A percentile compares a stretch with the other conserved stretches of the same genome.
Evolutionary conservation across 1,140 invertebrate genomes (phyloP).

Genomic region (Pseudomyrmex pallidus): DNA sequence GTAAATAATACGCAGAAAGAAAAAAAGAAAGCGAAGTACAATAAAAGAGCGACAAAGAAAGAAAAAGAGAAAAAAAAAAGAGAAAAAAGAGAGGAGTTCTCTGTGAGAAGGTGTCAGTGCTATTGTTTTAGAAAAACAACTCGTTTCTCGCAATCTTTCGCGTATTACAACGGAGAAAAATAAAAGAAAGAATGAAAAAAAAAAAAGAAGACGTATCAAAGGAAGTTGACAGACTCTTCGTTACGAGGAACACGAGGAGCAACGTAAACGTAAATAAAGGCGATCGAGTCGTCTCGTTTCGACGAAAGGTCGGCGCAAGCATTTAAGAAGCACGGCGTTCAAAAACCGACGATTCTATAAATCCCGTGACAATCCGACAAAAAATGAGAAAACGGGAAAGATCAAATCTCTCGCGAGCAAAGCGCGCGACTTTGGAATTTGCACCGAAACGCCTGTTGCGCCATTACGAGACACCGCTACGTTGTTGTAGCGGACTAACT

Average conservation of each 20-base stretch:
- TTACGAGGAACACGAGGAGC: neutral
- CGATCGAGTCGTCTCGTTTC: constrained; percentile 43
- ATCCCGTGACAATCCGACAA: constrained; percentile 33
- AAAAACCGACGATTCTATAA: constrained; percentile 70
- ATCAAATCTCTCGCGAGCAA: neutral
- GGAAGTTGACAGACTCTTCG: no score
- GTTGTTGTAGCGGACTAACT: neutral
- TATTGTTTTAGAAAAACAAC: constrained; percentile 40
- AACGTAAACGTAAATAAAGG: constrained; percentile 62
- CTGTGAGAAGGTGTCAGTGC: neutral
- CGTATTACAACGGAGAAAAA: neutral
- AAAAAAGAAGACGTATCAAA: no score
- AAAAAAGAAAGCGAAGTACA: neutral
- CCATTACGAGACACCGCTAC: constrained; percentile 23
- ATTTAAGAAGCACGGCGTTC: constrained; percentile 60
- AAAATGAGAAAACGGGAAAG: neutral
- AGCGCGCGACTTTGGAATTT: constrained; percentile 62
- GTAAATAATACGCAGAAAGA: constrained; percentile 22
- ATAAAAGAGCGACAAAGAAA: neutral
- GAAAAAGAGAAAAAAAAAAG: neutral
- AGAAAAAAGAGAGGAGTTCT: neutral
- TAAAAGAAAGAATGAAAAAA: constrained; percentile 28
- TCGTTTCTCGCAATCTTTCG: constrained; percentile 36
- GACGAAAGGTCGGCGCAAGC: constrained; percentile 53
- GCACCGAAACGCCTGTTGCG: constrained; percentile 64